A percentile compares a stretch with the other conserved stretches of the same genome.
phyloP scores from a whole-genome alignment of 2,797 vertebrate species.

The Vespertilio murinus region DNA sequence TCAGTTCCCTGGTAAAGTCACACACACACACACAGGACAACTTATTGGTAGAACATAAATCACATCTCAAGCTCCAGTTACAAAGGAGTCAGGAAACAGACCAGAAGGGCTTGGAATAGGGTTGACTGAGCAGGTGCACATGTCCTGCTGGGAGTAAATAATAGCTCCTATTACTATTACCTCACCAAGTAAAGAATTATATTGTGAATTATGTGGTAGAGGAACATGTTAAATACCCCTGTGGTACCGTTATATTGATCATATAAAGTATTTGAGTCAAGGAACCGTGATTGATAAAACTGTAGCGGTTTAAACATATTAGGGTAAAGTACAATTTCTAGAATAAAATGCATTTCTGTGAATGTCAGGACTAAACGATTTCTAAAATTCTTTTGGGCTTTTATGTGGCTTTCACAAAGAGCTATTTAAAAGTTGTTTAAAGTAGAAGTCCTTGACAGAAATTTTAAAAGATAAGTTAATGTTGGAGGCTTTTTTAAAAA shows the following conservation, averaged over 20 bases:
- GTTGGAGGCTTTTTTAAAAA: constrained; percentile 5
- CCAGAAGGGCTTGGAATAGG: not conserved
- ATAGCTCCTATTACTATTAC: not conserved
- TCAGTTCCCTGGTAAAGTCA: not conserved
- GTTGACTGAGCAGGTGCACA: not conserved
- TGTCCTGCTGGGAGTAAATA: not conserved
- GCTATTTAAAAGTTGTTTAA: constrained; percentile 41
- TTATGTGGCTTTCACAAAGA: constrained; percentile 19
- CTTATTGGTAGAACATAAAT: not conserved
- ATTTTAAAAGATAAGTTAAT: not conserved
- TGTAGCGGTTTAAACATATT: not conserved
- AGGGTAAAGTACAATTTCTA: not conserved
- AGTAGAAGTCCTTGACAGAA: constrained; percentile 17
- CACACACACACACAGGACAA: not conserved
- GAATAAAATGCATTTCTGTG: constrained; percentile 29
- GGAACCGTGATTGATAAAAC: not conserved
- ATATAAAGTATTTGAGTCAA: not conserved
- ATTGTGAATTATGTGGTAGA: not conserved
- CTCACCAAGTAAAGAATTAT: not conserved
- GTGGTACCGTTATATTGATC: not conserved
- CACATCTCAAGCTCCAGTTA: not conserved
- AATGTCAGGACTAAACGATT: not conserved
- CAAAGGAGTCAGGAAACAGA: not conserved
- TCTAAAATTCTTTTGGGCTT: constrained; percentile 9
- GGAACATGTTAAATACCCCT: not conserved